phyloP scores from a whole-genome alignment of 1,140 invertebrate species.

The Oncopeltus fasciatus region DNA sequence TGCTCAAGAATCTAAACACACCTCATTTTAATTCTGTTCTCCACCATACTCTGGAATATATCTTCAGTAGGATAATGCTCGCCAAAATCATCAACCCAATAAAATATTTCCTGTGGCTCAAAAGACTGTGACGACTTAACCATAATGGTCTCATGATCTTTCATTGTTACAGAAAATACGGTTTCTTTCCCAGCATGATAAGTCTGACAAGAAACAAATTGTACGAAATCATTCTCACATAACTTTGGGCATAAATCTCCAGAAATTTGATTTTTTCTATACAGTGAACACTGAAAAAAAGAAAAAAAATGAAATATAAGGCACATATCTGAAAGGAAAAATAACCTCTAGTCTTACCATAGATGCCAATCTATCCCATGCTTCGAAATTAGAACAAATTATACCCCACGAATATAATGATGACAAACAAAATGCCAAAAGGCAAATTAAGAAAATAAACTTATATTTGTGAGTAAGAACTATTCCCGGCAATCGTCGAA shows the following conservation, averaged over 20 bases:
- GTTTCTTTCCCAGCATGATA: slow-evolving; percentile 40
- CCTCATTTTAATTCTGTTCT: slow-evolving; percentile 11
- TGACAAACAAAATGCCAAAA: slow-evolving; percentile 27
- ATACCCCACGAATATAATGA: slow-evolving; percentile 40
- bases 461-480: slow-evolving; percentile 29
- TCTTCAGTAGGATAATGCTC: slow-evolving; percentile 37
- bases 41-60: slow-evolving; percentile 31
- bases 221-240: slow-evolving; percentile 35
- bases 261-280: slow-evolving; percentile 34
- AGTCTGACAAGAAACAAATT: slow-evolving; percentile 39
- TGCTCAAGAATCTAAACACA: neutral
- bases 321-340: neutral
- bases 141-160: slow-evolving; percentile 33
- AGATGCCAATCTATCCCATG: slow-evolving; percentile 36
- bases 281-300: slow-evolving; percentile 35
- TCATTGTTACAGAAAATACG: slow-evolving; percentile 40
- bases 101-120: slow-evolving; percentile 22
- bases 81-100: slow-evolving; percentile 34
- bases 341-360: slow-evolving; percentile 34
- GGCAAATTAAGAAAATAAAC: slow-evolving; percentile 23
- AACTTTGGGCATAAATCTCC: slow-evolving; percentile 41
- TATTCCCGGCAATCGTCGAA: slow-evolving; percentile 31
- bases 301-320: neutral
- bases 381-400: slow-evolving; percentile 39
- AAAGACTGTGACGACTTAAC: slow-evolving; percentile 35